phyloP scores from a whole-genome alignment of 2,113 vertebrate genomes.

The Pituophis catenifer region DNA sequence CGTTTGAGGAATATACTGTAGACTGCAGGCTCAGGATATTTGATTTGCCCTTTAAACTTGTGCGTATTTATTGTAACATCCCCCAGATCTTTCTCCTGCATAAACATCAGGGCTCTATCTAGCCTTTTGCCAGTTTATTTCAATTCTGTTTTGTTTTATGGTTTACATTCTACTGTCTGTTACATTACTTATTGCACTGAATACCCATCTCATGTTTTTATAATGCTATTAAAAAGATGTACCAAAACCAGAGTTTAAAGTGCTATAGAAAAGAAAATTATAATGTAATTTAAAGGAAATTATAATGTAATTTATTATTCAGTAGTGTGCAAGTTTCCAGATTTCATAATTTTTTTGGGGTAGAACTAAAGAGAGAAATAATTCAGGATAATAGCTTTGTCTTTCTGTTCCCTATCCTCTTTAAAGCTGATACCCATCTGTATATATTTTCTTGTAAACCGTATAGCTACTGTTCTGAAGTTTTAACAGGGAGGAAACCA shows the following conservation, averaged over 20 bases:
- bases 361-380: not conserved
- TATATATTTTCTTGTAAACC: constrained; percentile 28
- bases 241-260: not conserved
- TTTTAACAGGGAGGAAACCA: constrained; percentile 50
- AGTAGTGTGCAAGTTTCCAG: not conserved
- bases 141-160: not conserved
- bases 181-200: not conserved
- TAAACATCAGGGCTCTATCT: not conserved
- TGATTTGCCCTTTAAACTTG: not conserved
- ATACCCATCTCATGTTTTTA: not conserved
- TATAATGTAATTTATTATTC: not conserved
- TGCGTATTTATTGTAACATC: not conserved
- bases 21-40: not conserved
- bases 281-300: not conserved
- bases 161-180: not conserved
- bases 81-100: not conserved
- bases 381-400: not conserved
- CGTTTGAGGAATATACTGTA: too few relatives aligned
- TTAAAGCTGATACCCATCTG: not conserved
- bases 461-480: constrained; percentile 33
- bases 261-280: not conserved
- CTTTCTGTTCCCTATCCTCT: not conserved
- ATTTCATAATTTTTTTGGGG: not conserved
- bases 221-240: not conserved
- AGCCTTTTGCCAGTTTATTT: not conserved